Evolutionary conservation across 2,113 vertebrate species (phyloP).

Genomic region (Platysteira castanea): DNA sequence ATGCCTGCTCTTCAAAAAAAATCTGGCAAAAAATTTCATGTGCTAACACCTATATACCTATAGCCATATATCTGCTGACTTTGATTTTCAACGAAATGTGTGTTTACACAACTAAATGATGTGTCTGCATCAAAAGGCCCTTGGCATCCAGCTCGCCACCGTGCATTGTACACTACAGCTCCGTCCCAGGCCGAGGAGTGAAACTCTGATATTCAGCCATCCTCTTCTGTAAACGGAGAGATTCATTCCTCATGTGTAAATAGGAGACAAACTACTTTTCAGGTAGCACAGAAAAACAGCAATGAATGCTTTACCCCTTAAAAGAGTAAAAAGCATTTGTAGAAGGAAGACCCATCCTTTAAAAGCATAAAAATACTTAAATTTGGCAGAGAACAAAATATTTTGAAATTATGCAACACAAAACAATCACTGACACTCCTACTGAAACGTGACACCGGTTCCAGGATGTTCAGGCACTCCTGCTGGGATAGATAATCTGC

Average conservation of each 20-base stretch:
- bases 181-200: background rate
- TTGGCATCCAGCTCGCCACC: background rate
- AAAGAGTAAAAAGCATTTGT: background rate
- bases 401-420: background rate
- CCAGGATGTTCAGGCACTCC: slow-evolving; percentile 28
- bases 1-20: background rate
- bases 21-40: background rate
- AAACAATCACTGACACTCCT: background rate
- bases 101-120: background rate
- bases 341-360: background rate
- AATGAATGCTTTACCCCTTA: background rate
- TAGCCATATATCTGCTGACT: background rate
- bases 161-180: background rate
- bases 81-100: background rate
- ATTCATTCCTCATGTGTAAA: background rate
- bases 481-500: slow-evolving; percentile 55
- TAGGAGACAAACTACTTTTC: background rate
- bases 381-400: background rate
- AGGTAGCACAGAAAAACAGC: background rate
- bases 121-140: background rate
- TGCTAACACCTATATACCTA: background rate
- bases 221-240: background rate
- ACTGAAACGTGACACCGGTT: slow-evolving; percentile 15
- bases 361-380: background rate
- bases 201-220: background rate